These are phyloP conservation scores for Hiodon alosoides DNA, from an alignment of 2,113 vertebrate genomes.

Conservation along the genomic window DNA sequence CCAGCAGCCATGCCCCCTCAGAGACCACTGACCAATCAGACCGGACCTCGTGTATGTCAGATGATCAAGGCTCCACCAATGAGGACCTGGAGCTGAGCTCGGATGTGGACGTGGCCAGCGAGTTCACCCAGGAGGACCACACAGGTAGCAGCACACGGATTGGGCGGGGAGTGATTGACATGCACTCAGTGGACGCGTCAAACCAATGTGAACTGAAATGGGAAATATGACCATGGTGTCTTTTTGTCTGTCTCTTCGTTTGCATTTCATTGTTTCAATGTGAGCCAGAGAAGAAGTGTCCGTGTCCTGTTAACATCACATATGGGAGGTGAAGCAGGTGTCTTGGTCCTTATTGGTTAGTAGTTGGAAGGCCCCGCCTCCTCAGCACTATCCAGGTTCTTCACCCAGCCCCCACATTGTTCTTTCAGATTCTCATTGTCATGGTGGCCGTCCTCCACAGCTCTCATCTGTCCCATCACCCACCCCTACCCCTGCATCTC, in stretches of 20 bases:
- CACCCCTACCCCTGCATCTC: conserved; percentile 45
- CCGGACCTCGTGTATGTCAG: conserved; percentile 74
- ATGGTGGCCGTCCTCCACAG: conserved; percentile 31
- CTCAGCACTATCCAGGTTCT: background rate
- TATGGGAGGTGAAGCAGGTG: background rate
- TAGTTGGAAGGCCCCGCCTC: background rate
- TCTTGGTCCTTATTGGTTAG: background rate
- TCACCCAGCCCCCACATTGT: conserved; percentile 10
- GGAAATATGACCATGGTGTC: no score
- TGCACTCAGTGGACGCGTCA: no score
- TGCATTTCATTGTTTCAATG: conserved; percentile 32
- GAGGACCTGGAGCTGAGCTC: conserved; percentile 81
- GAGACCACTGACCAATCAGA: conserved; percentile 79
- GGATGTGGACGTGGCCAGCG: conserved; percentile 66
- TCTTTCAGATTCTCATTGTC: conserved; percentile 52
- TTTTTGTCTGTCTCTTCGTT: no score
- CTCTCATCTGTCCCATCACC: conserved; percentile 47
- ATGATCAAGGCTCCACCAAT: conserved; percentile 60
- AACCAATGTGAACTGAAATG: background rate
- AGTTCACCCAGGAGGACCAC: conserved; percentile 63
- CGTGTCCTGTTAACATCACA: no score
- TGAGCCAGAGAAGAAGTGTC: no score
- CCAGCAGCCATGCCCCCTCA: conserved; percentile 72
- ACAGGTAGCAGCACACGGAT: background rate
- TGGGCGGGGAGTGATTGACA: background rate